phyloP scores from a whole-genome alignment of 2,113 vertebrate species.

The Saimiri boliviensis region DNA sequence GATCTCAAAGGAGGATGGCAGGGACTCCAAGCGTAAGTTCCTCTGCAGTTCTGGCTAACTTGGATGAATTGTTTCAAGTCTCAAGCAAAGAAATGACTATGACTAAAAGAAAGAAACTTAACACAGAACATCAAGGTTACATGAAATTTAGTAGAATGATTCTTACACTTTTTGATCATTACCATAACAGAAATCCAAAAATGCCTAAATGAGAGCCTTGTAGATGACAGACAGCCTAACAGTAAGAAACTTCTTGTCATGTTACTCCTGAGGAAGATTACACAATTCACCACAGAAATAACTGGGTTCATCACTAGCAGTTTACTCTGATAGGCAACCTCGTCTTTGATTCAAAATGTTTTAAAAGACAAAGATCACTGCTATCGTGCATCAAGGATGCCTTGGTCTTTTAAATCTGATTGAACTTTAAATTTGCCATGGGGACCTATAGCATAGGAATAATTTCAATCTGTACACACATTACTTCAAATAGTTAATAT shows the following conservation, averaged over 20 bases:
- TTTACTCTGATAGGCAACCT: constrained; percentile 35
- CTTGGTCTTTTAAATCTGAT: constrained; percentile 10
- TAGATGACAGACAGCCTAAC: background rate
- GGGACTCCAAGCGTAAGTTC: background rate
- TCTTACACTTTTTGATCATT: background rate
- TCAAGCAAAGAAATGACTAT: constrained; percentile 4
- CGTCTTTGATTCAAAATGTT: constrained; percentile 8
- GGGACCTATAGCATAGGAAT: background rate
- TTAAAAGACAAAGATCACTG: constrained; percentile 41
- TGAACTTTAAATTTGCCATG: constrained; percentile 12
- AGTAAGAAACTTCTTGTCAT: constrained; percentile 3
- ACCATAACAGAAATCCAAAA: background rate
- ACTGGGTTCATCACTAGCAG: background rate
- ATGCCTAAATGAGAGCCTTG: background rate
- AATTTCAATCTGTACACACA: background rate
- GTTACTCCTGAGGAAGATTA: constrained; percentile 34
- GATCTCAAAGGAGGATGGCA: background rate
- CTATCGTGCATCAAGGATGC: background rate
- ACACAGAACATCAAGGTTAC: background rate
- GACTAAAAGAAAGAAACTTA: constrained; percentile 18
- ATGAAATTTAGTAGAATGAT: background rate
- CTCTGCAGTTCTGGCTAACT: background rate
- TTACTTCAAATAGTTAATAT: constrained; percentile 29
- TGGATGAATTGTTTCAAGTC: background rate
- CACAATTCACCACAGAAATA: background rate